These are phyloP conservation scores for Xiphophorus maculatus DNA, from an alignment of 2,113 vertebrate species.

Conservation along the genomic window DNA sequence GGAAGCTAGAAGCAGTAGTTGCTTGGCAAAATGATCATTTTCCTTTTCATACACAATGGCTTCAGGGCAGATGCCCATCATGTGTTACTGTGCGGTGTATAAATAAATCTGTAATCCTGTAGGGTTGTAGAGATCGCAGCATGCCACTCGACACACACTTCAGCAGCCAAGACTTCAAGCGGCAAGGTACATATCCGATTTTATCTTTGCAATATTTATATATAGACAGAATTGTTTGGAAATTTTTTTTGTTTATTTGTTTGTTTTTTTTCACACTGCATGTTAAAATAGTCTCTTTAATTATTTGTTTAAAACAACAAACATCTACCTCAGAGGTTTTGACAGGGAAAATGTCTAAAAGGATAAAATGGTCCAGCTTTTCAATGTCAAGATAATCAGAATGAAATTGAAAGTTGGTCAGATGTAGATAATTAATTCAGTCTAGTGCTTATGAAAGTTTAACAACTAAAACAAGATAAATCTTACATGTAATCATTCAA, in stretches of 20 bases:
- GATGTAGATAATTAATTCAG: no score
- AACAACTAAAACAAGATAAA: no score
- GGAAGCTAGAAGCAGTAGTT: neutral
- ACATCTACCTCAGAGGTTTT: no score
- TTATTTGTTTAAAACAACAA: neutral
- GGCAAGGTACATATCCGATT: constrained; percentile 68
- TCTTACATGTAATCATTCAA: no score
- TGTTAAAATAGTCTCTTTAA: neutral
- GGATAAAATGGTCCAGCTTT: no score
- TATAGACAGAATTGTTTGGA: neutral
- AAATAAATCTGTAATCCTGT: constrained; percentile 30
- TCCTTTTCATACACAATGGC: neutral
- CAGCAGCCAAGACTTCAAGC: constrained; percentile 82
- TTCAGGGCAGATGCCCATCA: neutral
- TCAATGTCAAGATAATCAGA: no score
- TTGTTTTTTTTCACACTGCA: neutral
- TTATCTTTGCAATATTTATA: neutral
- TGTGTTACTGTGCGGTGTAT: rapidly evolving
- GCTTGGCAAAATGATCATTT: neutral
- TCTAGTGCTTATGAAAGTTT: no score
- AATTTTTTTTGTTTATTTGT: no score
- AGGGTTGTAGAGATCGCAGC: constrained; percentile 89
- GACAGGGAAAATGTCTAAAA: no score
- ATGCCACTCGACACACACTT: constrained; percentile 83
- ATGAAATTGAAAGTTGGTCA: no score